Conservation (phyloP, 2,797 vertebrate species). For the Acanthiza pusilla region DNA sequence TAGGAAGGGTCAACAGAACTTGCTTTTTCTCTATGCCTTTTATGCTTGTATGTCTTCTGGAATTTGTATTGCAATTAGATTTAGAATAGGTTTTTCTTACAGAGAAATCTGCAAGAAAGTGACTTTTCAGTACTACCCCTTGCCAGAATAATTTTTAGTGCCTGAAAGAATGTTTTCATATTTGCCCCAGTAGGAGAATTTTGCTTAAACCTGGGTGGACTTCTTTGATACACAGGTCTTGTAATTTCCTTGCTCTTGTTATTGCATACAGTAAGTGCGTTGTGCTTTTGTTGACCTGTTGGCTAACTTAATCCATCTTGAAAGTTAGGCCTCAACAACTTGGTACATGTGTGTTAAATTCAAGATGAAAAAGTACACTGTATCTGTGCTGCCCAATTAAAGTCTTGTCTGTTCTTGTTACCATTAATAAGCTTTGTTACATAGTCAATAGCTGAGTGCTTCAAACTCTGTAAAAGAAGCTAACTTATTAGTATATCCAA, state of each 20-base stretch:
- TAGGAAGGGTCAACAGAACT: not conserved
- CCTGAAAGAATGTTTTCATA: not conserved
- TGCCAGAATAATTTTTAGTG: not conserved
- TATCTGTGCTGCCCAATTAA: not conserved
- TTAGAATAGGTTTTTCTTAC: not conserved
- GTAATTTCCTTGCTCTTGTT: not conserved
- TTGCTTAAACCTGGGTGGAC: not conserved
- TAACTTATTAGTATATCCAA: not conserved
- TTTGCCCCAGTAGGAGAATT: not conserved
- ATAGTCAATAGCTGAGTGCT: not conserved
- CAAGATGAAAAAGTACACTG: not conserved
- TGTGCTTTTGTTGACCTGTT: not conserved
- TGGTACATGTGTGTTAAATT: not conserved
- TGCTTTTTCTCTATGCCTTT: not conserved
- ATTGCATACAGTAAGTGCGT: not conserved
- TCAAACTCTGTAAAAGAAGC: not conserved
- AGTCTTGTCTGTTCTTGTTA: not conserved
- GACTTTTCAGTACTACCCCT: not conserved
- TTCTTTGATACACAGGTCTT: not conserved
- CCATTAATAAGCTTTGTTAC: not conserved
- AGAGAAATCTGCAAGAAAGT: not conserved
- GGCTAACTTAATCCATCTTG: not conserved
- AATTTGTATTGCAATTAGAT: not conserved
- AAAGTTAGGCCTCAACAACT: not conserved
- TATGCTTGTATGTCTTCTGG: not conserved